Base-by-base conservation (phyloP, 1,140 invertebrate species). In the Lordiphosa clarofinis region DNA sequence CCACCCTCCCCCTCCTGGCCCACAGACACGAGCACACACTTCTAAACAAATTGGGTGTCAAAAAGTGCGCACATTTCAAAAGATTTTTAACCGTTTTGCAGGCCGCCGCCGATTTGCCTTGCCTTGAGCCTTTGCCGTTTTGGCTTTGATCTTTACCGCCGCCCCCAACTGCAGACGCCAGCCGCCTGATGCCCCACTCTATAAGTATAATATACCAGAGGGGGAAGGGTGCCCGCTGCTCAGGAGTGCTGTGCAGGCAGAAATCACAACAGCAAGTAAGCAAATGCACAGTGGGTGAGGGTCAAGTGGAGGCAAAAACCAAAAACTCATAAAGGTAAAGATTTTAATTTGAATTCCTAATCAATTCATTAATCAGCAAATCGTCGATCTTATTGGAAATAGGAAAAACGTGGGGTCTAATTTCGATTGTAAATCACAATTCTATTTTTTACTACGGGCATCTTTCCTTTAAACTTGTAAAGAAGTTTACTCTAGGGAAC, bases 1-100 rank as follows among this genome's bases (percentile, higher is more conserved):
- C 48, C 43, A 33, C 48, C 43, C 57, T 19, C 19, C 31, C 21
- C 50, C 50, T 24, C 3, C 3, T 31, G 44, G 21, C 28, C 10
- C 35, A 13, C 42, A 37, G 37, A 35, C 43, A 56, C 48, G 28
- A 53, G 70, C 53, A 60, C 68, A 62, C 73, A 75, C 81, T 86
- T 86, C 81, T 86, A 86, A 86, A 86, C 79, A 86, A 86, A 86
- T 86, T 86, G 79, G 79, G 79, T 86, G 79, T 86, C 79, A 86
- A 86, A 86, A 86, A 86, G 79, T 86, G 79, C 79, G 79, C 79
- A 82, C 76, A 79, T 86, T 86, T 86, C 81, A 86, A 86, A 86
- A 86, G 79, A 86, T 78, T 82, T 84, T 82, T 84, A 82, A 82
- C 78, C 78, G 69, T 78, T 82, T 82, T 84, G 78, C 76, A 74